Evolutionary conservation across 2,113 vertebrate species (phyloP).

Genomic region (Cochlearius cochlearius): DNA sequence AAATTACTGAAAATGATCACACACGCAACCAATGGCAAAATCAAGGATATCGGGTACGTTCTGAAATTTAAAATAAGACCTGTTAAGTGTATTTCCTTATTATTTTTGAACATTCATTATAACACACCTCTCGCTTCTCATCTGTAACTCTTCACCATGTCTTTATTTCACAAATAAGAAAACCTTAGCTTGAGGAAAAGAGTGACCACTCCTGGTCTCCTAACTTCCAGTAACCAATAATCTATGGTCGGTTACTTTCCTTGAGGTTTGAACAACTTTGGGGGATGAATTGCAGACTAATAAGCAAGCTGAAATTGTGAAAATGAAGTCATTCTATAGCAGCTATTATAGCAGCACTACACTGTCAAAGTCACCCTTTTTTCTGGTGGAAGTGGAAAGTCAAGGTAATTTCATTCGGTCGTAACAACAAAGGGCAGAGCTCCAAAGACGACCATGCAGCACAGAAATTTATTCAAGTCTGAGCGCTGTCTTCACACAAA

Average conservation of each 20-base stretch:
- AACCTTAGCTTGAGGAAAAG: not conserved
- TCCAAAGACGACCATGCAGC: rapidly evolving
- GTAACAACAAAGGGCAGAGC: not conserved
- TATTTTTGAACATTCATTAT: not conserved
- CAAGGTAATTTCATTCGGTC: not conserved
- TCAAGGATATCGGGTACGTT: not conserved
- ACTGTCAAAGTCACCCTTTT: not conserved
- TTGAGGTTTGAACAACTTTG: not conserved
- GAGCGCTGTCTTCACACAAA: not conserved
- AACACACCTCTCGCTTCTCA: not conserved
- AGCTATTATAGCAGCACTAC: not conserved
- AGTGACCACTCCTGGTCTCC: not conserved
- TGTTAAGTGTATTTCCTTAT: not conserved
- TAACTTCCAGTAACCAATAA: not conserved
- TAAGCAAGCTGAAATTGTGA: not conserved
- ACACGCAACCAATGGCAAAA: not conserved
- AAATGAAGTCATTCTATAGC: not conserved
- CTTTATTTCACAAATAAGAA: not conserved
- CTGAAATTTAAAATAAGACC: not conserved
- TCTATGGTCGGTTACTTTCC: not conserved
- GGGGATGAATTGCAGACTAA: not conserved
- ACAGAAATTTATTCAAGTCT: not conserved
- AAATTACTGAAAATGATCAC: not conserved
- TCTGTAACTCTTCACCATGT: not conserved
- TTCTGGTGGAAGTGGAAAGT: not conserved